phyloP scores from a whole-genome alignment of 2,888 invertebrate genomes.

The Phrixothrix hirtus region DNA sequence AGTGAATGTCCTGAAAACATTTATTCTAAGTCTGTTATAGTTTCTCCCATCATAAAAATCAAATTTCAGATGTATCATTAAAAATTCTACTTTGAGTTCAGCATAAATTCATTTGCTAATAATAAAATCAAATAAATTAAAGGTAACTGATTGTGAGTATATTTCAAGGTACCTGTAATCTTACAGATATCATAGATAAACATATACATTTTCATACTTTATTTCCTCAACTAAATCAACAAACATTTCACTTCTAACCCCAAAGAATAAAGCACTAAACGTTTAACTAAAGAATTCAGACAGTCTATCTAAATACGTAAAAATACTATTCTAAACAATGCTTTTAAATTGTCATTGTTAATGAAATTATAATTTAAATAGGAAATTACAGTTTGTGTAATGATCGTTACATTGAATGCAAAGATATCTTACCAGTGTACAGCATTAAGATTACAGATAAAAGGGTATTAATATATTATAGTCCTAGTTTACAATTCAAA shows the following conservation, averaged over 20 bases:
- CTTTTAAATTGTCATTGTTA: too few species aligned
- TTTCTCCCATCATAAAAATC: conserved; percentile 1
- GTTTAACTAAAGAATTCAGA: too few species aligned
- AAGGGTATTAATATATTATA: neutral
- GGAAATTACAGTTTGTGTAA: too few species aligned
- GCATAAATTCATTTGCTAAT: conserved; percentile 8
- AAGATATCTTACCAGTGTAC: neutral
- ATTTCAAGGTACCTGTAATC: conserved; percentile 7
- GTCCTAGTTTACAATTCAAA: conserved; percentile 35
- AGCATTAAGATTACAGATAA: neutral
- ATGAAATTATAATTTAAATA: too few species aligned
- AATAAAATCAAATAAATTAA: conserved; percentile 11
- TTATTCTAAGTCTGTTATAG: neutral
- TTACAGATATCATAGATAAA: conserved; percentile 23
- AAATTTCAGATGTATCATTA: conserved; percentile 11
- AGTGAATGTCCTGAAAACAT: neutral
- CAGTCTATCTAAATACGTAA: too few species aligned
- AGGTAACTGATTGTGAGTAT: conserved; percentile 1
- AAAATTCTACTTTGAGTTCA: conserved; percentile 7
- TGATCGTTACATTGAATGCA: too few species aligned
- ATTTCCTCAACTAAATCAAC: conserved; percentile 10
- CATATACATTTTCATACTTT: conserved; percentile 32
- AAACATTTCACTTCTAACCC: conserved; percentile 3
- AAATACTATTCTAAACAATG: too few species aligned
- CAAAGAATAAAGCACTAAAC: neutral